Conservation (phyloP, 2,113 vertebrate genomes). For the Varanus salvator region DNA sequence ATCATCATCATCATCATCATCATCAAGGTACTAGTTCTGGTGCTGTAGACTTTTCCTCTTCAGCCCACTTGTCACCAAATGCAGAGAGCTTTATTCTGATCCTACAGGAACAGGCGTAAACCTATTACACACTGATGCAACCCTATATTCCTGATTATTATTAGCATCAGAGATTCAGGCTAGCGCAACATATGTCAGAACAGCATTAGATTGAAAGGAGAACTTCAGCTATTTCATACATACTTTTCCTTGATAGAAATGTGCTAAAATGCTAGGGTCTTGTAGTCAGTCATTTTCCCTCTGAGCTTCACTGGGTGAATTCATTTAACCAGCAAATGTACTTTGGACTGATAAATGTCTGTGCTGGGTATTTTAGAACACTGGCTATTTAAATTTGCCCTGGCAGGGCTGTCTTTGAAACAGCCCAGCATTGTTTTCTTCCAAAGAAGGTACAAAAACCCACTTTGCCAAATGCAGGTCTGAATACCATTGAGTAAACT, state of each 20-base stretch:
- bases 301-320: not conserved
- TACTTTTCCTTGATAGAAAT: conserved; percentile 31
- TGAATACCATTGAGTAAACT: not conserved
- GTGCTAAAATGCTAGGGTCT: conserved; percentile 24
- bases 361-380: not conserved
- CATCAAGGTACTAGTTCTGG: not conserved
- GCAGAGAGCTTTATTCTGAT: not conserved
- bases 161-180: not conserved
- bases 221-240: not conserved
- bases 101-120: not conserved
- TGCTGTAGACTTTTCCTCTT: not conserved
- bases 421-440: not conserved
- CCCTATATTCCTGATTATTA: not conserved
- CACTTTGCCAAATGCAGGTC: not conserved
- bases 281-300: conserved; percentile 35
- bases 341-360: conserved; percentile 25
- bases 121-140: not conserved
- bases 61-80: not conserved
- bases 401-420: conserved; percentile 10
- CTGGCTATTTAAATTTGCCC: conserved; percentile 15
- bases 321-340: not conserved
- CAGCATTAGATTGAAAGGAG: conserved; percentile 15
- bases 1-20: too few species aligned
- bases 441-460: not conserved
- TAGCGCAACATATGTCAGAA: not conserved